These are phyloP conservation scores for Aspidapion aeneum DNA, from an alignment of 2,888 invertebrate genomes.

Conservation along the genomic window DNA sequence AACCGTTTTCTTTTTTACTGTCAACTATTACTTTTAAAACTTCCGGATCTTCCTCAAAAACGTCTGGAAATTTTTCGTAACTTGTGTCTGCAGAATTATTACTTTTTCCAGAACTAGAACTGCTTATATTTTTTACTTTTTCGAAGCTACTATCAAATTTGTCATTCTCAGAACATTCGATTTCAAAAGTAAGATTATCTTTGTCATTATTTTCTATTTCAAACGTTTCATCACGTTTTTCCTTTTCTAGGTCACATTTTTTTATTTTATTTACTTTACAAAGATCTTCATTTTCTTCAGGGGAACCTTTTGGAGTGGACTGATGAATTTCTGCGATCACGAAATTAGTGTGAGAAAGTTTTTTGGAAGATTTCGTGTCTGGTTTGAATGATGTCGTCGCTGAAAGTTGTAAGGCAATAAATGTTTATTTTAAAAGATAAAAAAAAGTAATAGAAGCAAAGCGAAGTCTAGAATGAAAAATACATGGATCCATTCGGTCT, in stretches of 20 bases:
- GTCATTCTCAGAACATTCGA: neutral
- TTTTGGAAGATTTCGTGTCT: neutral
- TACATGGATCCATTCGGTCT: too few relatives aligned
- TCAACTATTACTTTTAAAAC: neutral
- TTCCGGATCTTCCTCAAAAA: constrained; percentile 2
- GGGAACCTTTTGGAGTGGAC: neutral
- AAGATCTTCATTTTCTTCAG: neutral
- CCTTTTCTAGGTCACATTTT: neutral
- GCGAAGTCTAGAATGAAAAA: too few relatives aligned
- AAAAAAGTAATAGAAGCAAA: too few relatives aligned
- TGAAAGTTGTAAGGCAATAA: neutral
- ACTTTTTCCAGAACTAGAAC: neutral
- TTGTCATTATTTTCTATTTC: too few relatives aligned
- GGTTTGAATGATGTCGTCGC: neutral
- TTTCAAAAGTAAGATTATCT: neutral
- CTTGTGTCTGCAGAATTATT: constrained; percentile 8
- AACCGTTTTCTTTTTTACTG: neutral
- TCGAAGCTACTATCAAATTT: neutral
- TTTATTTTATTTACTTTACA: too few relatives aligned
- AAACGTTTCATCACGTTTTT: too few relatives aligned
- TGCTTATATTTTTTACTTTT: neutral
- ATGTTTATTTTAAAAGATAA: too few relatives aligned
- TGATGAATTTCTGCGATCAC: neutral
- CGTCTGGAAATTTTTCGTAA: constrained; percentile 19
- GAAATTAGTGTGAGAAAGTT: neutral